A percentile compares a stretch with the other conserved stretches of the same genome.
Evolutionary conservation across 2,888 invertebrate genomes (phyloP).

Genomic region (Dolichomitus sp.): DNA sequence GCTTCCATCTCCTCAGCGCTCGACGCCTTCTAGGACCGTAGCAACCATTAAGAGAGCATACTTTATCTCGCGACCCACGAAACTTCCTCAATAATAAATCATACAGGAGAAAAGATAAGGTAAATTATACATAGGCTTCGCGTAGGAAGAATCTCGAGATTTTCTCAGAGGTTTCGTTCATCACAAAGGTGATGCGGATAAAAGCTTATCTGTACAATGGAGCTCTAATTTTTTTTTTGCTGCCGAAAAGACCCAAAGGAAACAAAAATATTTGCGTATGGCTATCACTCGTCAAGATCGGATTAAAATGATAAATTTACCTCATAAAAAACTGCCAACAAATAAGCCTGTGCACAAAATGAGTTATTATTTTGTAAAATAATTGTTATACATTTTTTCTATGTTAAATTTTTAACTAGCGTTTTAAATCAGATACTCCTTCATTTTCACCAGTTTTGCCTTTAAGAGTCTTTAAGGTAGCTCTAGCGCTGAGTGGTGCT

Average conservation of each 20-base stretch:
- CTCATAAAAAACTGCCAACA: too few species aligned
- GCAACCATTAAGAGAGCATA: conserved; percentile 39
- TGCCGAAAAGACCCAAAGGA: background rate
- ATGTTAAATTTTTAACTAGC: too few species aligned
- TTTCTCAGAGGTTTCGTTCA: background rate
- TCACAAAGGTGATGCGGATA: background rate
- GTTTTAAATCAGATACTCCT: too few species aligned
- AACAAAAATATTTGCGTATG: background rate
- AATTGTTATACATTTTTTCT: too few species aligned
- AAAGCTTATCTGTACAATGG: background rate
- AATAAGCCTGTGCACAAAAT: too few species aligned
- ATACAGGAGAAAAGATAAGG: conserved; percentile 9
- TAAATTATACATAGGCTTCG: background rate
- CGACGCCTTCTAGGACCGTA: conserved; percentile 16
- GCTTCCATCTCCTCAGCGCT: background rate
- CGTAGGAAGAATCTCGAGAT: background rate
- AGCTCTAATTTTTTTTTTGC: background rate
- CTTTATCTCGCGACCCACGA: conserved; percentile 13
- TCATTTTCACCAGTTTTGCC: too few species aligned
- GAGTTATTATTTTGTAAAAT: too few species aligned
- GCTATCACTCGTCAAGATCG: too few species aligned
- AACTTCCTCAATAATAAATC: conserved; percentile 12
- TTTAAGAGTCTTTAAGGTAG: too few species aligned
- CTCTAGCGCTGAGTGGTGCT: too few species aligned
- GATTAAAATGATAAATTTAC: too few species aligned